Conservation (phyloP, 1,140 invertebrate species). For the Drosophila athabasca region DNA sequence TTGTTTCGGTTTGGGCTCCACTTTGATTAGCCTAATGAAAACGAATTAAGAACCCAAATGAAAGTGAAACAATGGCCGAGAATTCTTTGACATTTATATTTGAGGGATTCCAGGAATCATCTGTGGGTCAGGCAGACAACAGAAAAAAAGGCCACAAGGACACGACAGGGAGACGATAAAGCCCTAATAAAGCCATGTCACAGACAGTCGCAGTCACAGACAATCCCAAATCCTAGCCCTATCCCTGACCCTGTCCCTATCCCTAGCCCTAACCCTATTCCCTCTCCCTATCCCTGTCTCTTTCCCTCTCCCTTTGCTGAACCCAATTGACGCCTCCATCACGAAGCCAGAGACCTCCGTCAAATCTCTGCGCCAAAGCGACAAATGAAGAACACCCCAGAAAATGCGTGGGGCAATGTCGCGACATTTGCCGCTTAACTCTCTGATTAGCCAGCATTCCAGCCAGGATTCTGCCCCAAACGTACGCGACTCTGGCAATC, state of each 20-base stretch:
- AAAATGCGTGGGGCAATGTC: constrained; percentile 31
- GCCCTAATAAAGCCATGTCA: constrained; percentile 52
- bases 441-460: constrained; percentile 65
- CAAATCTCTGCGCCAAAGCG: constrained; percentile 40
- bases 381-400: constrained; percentile 34
- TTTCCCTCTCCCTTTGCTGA: too few relatives aligned
- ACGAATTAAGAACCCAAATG: constrained; percentile 14
- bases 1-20: constrained; percentile 35
- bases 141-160: constrained; percentile 23
- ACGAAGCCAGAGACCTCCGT: too few relatives aligned
- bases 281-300: background rate
- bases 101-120: constrained; percentile 20
- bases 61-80: constrained; percentile 5
- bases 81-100: constrained; percentile 27
- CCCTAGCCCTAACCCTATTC: too few relatives aligned
- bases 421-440: constrained; percentile 61
- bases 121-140: constrained; percentile 8
- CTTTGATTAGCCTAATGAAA: constrained; percentile 42
- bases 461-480: constrained; percentile 20
- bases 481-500: constrained; percentile 26
- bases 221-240: too few relatives aligned
- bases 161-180: constrained; percentile 20
- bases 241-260: too few relatives aligned
- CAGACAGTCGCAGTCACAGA: background rate
- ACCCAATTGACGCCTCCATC: too few relatives aligned